Evolutionary conservation across 2,113 vertebrate genomes (phyloP), one percentile per base, ranked within the genome.

Genomic region (Aspidoscelis tigris): DNA sequence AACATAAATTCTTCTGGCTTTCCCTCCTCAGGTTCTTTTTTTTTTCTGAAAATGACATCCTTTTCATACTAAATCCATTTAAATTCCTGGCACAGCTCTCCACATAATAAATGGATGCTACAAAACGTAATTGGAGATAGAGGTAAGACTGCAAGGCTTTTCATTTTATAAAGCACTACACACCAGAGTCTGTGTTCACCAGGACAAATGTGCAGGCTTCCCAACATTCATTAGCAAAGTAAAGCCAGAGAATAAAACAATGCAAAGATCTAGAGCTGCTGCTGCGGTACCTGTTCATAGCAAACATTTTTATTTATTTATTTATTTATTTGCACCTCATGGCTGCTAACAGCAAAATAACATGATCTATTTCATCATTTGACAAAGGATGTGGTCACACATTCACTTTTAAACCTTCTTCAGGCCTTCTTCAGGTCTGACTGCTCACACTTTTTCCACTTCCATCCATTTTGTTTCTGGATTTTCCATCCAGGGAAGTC

Each of bases 121-220:
- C 71, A 73, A 90, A 84, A 75, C 64, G 70, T 1, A 75, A 84
- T 82, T 79, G n/a, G 0, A 76, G 84, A 64, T 73, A 84, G 76
- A 89, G 65, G 5, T 14, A 86, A 86, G 26, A 2, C 18, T 86
- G 39, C 18, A 22, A 3, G 55, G 44, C 2, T 66, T 88, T 86
- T 50, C 12, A 41, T 87, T 88, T 87, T 66, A 77, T 71, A 44
- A 78, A 78, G 21, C 65, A 44, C 14, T 24, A 22, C 20, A 24
- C 4, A 10, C 33, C 0, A 81, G 84, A 75, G 65, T 41, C 65
- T 79, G 80, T 85, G 0, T 4, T 90, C 88, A 71, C 3, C 5
- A 55, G 14, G 64, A 47, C 61, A 84, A 61, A 84, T 64, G 3
- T 69, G 14, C 50, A 41, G 58, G 21, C 21, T 83, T 18, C 64